Conservation (phyloP, 2,113 vertebrate species). For the Rhinolophus sinicus region DNA sequence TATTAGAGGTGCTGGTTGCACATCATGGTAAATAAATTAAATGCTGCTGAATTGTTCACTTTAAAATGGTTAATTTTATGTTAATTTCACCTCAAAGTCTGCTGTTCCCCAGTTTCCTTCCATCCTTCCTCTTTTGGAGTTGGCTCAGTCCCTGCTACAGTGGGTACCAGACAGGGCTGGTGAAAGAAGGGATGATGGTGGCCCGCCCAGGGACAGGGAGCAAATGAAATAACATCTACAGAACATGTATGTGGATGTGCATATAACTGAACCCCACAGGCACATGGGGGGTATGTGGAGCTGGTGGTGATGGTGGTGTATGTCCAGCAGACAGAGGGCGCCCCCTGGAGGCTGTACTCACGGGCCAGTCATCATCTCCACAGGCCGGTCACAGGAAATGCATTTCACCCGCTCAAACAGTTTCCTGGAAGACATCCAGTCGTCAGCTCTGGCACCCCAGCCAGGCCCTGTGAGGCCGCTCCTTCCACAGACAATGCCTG, state of each 20-base stretch:
- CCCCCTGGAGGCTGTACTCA: constrained; percentile 73
- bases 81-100: background rate
- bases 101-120: background rate
- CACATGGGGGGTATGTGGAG: too few species aligned
- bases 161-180: background rate
- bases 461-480: background rate
- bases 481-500: background rate
- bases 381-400: constrained; percentile 81
- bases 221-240: background rate
- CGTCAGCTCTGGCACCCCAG: background rate
- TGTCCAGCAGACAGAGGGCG: too few species aligned
- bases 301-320: background rate
- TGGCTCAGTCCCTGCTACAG: background rate
- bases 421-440: constrained; percentile 74
- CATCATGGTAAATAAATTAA: background rate
- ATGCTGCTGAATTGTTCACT: background rate
- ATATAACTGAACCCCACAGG: background rate
- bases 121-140: background rate
- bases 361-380: constrained; percentile 74
- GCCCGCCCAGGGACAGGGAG: background rate
- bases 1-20: background rate
- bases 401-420: constrained; percentile 82
- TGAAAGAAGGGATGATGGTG: background rate
- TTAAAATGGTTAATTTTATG: background rate
- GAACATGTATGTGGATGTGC: background rate